Evolutionary conservation across 2,888 invertebrate species (phyloP), one percentile per base, ranked within the genome.

Genomic region (Operophtera brumata): DNA sequence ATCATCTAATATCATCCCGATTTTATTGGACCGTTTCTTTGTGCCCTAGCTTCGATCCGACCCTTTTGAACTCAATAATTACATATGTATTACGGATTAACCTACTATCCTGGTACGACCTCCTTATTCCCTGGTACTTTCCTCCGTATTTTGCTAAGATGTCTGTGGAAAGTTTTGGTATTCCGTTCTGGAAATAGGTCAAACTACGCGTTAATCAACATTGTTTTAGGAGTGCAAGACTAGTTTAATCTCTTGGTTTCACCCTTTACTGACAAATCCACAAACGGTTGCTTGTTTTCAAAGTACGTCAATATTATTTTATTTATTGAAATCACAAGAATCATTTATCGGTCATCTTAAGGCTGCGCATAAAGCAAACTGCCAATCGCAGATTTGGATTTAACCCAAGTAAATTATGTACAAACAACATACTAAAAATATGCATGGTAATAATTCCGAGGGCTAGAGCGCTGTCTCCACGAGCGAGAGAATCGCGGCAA

Each of bases 61-160:
- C 56, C 62, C 59, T 61, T 56, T 59, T 54, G 35, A 49, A 52
- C 59, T 53, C 59, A 42, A 60, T 60, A 61, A 64, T 64, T 61
- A 60, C 58, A 56, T 57, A 61, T 54, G 61, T 61, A 64, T 61
- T 56, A 35, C 44, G 52, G 53, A 62, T 54, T 57, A 58, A 54
- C 46, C 47, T 45, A 51, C 55, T 57, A 52, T 48, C 48, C 34
- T 47, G 26, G 39, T 54, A 20, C 44, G 42, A 50, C n/a, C 8
- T 25, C 20, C 37, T 13, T 37, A 8, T 34, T 11, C n/a, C n/a
- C 34, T 34, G 10, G 11, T 3, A 30, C 10, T 6, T 9, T 30
- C 20, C 20, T 20, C 20, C 20, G 20, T 20, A 1, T 30, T 9
- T 2, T 6, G 30, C 30, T 2, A 30, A 9, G 30, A n/a, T 34